These are phyloP conservation scores for Thysanoteuthis rhombus DNA, from an alignment of 2,888 invertebrate genomes.

Conservation along the genomic window DNA sequence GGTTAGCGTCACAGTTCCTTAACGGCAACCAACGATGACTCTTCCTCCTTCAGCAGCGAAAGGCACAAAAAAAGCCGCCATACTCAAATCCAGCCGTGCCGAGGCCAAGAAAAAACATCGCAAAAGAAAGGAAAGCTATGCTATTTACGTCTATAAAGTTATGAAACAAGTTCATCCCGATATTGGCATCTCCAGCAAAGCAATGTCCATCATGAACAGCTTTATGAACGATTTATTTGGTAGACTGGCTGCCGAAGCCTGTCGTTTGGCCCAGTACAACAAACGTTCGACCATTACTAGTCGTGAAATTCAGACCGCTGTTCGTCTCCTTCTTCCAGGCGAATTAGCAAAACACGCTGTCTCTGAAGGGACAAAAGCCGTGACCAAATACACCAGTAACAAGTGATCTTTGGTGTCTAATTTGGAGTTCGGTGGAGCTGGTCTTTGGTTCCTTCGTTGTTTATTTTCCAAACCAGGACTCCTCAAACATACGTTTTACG, in stretches of 20 bases:
- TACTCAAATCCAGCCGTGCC: constrained; percentile 48
- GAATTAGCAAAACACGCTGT: constrained; percentile 79
- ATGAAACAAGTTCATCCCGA: constrained; percentile 62
- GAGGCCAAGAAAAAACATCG: constrained; percentile 56
- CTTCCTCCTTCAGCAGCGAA: too few species aligned
- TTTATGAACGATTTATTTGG: constrained; percentile 65
- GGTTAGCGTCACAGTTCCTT: too few species aligned
- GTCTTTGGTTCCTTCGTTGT: too few species aligned
- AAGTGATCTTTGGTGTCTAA: too few species aligned
- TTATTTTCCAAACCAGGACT: too few species aligned
- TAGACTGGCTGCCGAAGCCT: constrained; percentile 57
- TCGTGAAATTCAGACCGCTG: constrained; percentile 78
- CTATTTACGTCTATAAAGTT: constrained; percentile 57
- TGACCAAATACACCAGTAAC: constrained; percentile 57
- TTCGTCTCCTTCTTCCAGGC: constrained; percentile 77
- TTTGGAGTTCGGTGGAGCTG: not conserved
- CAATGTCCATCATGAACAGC: constrained; percentile 53
- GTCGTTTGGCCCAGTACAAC: constrained; percentile 58
- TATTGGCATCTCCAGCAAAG: constrained; percentile 53
- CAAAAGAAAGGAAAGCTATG: constrained; percentile 52
- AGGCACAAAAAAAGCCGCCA: constrained; percentile 51
- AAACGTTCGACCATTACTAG: constrained; percentile 71
- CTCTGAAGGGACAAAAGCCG: constrained; percentile 64
- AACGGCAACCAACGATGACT: too few species aligned
- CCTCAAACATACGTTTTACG: too few species aligned